Percentiles rank a stretch among this genome's conserved stretches.
These are phyloP conservation scores for Chrysodeixis includens DNA, from an alignment of 2,888 invertebrate species.

Conservation along the genomic window DNA sequence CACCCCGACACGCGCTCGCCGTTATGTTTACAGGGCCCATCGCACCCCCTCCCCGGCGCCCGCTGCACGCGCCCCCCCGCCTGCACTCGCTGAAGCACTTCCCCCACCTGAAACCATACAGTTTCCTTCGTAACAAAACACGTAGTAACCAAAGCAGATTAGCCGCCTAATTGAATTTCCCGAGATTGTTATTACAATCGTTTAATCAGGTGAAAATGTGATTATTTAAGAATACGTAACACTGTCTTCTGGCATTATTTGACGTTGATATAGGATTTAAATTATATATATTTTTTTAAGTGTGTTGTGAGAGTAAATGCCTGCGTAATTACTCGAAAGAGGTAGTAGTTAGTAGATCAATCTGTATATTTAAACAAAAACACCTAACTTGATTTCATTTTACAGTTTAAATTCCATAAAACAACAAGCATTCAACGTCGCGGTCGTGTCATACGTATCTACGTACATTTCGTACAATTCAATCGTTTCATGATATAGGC, in stretches of 20 bases:
- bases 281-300: too few relatives aligned
- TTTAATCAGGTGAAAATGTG: slow-evolving; percentile 73
- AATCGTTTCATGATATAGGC: not conserved
- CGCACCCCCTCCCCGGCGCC: slow-evolving; percentile 24
- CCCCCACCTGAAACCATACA: slow-evolving; percentile 83
- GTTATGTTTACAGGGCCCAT: slow-evolving; percentile 73
- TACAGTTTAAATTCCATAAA: too few relatives aligned
- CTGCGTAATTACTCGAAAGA: too few relatives aligned
- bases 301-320: too few relatives aligned
- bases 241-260: not conserved
- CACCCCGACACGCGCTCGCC: slow-evolving; percentile 77
- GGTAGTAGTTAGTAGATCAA: too few relatives aligned
- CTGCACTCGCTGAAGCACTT: slow-evolving; percentile 78
- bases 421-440: too few relatives aligned
- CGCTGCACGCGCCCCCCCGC: slow-evolving; percentile 26
- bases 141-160: slow-evolving; percentile 85
- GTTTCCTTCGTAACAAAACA: slow-evolving; percentile 77
- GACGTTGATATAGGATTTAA: not conserved
- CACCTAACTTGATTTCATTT: not conserved
- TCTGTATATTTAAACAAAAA: not conserved
- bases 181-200: slow-evolving; percentile 84
- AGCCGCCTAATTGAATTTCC: slow-evolving; percentile 85
- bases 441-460: too few relatives aligned
- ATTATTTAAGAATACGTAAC: slow-evolving; percentile 27
- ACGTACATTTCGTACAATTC: not conserved